Percentiles rank a stretch among this genome's conserved stretches.
phyloP scores from a whole-genome alignment of 2,113 vertebrate genomes.

The Grammomys surdaster region DNA sequence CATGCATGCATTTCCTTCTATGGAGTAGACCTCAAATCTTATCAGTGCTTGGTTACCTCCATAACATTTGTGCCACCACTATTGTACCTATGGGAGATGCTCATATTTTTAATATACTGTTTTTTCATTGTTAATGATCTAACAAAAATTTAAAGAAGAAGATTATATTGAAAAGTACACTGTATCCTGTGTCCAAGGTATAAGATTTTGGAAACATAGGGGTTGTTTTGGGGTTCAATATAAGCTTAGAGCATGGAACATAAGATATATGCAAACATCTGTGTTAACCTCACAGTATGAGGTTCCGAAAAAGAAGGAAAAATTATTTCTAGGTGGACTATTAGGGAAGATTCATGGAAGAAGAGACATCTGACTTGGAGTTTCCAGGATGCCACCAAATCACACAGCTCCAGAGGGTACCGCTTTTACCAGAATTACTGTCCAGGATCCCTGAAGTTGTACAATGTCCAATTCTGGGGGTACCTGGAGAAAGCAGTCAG shows the following conservation, averaged over 20 bases:
- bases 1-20: not conserved
- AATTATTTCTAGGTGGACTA: not conserved
- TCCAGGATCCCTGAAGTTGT: not conserved
- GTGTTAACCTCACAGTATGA: not conserved
- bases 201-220: not conserved
- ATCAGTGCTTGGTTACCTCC: not conserved
- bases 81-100: not conserved
- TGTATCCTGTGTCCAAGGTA: not conserved
- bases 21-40: not conserved
- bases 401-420: not conserved
- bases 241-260: not conserved
- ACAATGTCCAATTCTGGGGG: not conserved
- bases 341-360: not conserved
- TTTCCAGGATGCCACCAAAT: not conserved
- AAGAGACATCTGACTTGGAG: not conserved
- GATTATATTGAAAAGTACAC: conserved; percentile 37
- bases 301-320: not conserved
- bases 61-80: not conserved
- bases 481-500: not conserved
- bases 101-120: not conserved
- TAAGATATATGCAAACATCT: not conserved
- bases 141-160: not conserved
- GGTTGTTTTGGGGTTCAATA: not conserved
- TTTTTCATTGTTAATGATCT: conserved; percentile 13
- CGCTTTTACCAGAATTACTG: not conserved